Percentiles rank a stretch among this genome's conserved stretches.
Evolutionary conservation across 2,113 vertebrate species (phyloP).

Genomic region (Machaerirhynchus nigripectus): DNA sequence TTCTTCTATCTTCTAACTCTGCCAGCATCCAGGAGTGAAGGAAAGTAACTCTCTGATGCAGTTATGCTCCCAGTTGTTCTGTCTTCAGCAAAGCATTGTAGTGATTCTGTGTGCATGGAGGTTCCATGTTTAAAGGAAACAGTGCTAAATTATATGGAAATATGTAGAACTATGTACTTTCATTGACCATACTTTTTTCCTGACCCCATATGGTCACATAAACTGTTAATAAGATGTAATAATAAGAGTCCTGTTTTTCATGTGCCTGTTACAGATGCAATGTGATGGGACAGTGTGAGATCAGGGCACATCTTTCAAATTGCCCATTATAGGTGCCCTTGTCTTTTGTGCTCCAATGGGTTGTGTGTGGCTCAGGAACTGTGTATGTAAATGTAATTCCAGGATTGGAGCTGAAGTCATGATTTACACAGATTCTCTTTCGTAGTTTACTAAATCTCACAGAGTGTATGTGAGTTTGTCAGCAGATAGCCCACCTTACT

Average conservation of each 20-base stretch:
- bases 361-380: not conserved
- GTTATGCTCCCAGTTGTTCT: not conserved
- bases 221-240: not conserved
- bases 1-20: slow-evolving; percentile 40
- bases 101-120: not conserved
- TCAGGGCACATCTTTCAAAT: not conserved
- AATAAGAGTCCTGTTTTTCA: not conserved
- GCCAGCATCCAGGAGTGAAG: slow-evolving; percentile 7
- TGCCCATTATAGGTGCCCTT: not conserved
- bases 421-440: not conserved
- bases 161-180: not conserved
- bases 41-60: slow-evolving; percentile 4
- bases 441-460: not conserved
- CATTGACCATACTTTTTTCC: not conserved
- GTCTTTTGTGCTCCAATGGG: not conserved
- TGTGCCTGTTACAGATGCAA: not conserved
- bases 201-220: not conserved
- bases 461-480: not conserved
- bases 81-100: not conserved
- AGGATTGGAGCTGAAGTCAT: not conserved
- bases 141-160: not conserved
- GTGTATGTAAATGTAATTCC: not conserved
- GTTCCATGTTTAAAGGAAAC: not conserved
- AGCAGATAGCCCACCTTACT: not conserved
- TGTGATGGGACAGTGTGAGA: not conserved